Percentiles rank a stretch among this genome's conserved stretches.
Evolutionary conservation across 2,113 vertebrate species (phyloP).

Genomic region (Mastomys coucha): DNA sequence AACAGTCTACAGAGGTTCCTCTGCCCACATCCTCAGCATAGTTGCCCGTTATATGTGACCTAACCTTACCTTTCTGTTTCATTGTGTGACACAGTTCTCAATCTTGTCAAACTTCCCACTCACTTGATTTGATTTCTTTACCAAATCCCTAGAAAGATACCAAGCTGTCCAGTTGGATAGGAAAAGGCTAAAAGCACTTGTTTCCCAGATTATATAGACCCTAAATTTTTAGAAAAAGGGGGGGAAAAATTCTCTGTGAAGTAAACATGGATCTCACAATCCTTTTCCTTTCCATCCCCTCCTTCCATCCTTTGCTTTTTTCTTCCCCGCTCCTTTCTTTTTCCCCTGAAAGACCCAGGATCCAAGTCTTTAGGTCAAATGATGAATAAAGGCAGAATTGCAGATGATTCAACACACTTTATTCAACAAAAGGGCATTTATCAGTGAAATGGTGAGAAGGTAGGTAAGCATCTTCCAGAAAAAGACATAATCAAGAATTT

Average conservation of each 20-base stretch:
- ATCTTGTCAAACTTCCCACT: slow-evolving; percentile 37
- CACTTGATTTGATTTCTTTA: slow-evolving; percentile 67
- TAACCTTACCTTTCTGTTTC: neutral
- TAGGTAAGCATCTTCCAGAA: neutral
- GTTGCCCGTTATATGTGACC: neutral
- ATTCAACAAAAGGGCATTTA: slow-evolving; percentile 2
- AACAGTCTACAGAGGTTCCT: neutral
- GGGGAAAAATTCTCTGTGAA: neutral
- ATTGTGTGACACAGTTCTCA: neutral
- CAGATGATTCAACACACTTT: neutral
- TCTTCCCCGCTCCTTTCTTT: accelerated
- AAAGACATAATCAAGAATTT: neutral
- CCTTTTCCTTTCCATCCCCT: neutral
- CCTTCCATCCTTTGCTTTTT: too few relatives aligned
- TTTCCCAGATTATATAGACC: neutral
- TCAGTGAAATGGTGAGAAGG: neutral
- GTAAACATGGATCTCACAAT: neutral
- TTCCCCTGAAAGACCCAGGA: neutral
- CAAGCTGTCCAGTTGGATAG: neutral
- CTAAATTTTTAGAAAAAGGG: slow-evolving; percentile 24
- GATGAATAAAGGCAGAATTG: slow-evolving; percentile 37
- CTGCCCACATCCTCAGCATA: neutral
- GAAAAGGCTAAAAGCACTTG: neutral
- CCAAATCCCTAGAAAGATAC: slow-evolving; percentile 65
- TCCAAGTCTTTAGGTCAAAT: neutral